phyloP scores from a whole-genome alignment of 2,797 vertebrate species.

The Sparidentex hasta region DNA sequence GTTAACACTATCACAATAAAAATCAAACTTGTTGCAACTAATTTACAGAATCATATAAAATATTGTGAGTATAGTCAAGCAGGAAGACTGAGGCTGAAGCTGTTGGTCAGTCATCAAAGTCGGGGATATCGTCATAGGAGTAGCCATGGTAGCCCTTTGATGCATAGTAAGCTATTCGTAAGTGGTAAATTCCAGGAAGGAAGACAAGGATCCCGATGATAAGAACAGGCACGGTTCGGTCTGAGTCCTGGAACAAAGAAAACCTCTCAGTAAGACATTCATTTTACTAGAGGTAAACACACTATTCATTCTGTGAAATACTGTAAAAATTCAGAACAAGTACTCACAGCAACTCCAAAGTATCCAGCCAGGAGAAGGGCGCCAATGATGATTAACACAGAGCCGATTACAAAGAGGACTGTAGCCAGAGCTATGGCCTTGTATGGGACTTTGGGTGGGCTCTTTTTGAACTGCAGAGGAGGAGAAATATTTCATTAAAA shows the following conservation, averaged over 20 bases:
- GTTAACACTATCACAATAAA: conserved; percentile 10
- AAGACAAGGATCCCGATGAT: conserved; percentile 98
- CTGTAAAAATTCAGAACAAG: background rate
- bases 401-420: conserved; percentile 94
- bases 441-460: conserved; percentile 96
- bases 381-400: conserved; percentile 93
- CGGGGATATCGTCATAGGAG: conserved; percentile 98
- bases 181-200: conserved; percentile 96
- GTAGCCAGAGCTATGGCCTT: conserved; percentile 95
- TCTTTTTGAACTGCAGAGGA: conserved; percentile 92
- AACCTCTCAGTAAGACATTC: background rate
- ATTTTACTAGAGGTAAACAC: background rate
- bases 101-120: conserved; percentile 92
- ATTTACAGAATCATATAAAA: conserved; percentile 17
- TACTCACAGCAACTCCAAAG: conserved; percentile 93
- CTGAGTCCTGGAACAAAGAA: conserved; percentile 86
- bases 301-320: background rate
- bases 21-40: background rate
- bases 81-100: conserved; percentile 22
- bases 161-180: conserved; percentile 96
- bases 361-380: conserved; percentile 94
- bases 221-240: conserved; percentile 93
- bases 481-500: conserved; percentile 55
- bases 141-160: conserved; percentile 95
- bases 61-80: conserved; percentile 5